Conservation (phyloP, 2,888 invertebrate species). For the Rhimphoctona megacephalus region DNA sequence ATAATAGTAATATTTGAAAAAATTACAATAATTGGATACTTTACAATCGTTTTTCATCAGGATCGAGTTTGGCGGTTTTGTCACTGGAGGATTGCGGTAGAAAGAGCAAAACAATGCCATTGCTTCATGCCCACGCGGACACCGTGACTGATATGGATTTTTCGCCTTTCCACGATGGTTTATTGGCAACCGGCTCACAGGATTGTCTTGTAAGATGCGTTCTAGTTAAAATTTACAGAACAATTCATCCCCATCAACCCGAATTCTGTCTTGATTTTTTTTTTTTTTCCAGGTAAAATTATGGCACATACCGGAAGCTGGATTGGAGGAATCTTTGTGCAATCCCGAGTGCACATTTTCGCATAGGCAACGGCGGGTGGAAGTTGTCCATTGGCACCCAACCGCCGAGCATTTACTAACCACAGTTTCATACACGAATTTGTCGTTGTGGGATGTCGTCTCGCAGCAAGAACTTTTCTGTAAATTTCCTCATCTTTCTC, state of each 20-base stretch:
- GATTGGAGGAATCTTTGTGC: slow-evolving; percentile 91
- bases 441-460: slow-evolving; percentile 95
- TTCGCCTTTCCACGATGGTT: slow-evolving; percentile 97
- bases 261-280: background rate
- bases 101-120: slow-evolving; percentile 94
- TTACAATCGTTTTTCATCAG: slow-evolving; percentile 82
- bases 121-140: slow-evolving; percentile 94
- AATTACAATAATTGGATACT: slow-evolving; percentile 27
- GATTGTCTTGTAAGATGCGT: slow-evolving; percentile 90
- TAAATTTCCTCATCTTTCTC: slow-evolving; percentile 82
- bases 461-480: slow-evolving; percentile 93
- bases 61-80: slow-evolving; percentile 95
- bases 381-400: slow-evolving; percentile 96
- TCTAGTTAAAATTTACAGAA: background rate
- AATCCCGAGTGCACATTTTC: slow-evolving; percentile 93
- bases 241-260: background rate
- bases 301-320: slow-evolving; percentile 95
- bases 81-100: slow-evolving; percentile 95
- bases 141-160: slow-evolving; percentile 98
- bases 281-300: slow-evolving; percentile 89
- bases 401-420: slow-evolving; percentile 95
- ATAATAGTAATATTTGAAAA: background rate
- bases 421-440: slow-evolving; percentile 92
- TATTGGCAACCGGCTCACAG: slow-evolving; percentile 95
- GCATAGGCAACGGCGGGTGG: slow-evolving; percentile 93